phyloP scores from a whole-genome alignment of 2,888 invertebrate genomes.

The Branchellion lobata region DNA sequence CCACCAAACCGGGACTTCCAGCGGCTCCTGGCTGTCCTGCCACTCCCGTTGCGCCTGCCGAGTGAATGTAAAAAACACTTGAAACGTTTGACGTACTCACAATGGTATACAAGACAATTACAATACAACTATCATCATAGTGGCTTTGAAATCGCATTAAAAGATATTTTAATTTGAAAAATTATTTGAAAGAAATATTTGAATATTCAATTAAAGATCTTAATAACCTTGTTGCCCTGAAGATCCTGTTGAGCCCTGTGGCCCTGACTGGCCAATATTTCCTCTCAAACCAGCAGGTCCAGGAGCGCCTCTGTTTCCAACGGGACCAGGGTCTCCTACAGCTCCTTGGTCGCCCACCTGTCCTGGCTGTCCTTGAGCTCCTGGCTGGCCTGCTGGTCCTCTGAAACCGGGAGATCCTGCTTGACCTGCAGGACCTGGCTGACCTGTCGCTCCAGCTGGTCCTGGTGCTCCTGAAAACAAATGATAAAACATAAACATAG shows the following conservation, averaged over 20 bases:
- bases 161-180: too few species aligned
- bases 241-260: slow-evolving; percentile 41
- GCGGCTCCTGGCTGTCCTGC: slow-evolving; percentile 45
- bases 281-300: slow-evolving; percentile 40
- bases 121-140: too few species aligned
- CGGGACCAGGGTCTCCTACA: slow-evolving; percentile 17
- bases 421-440: slow-evolving; percentile 20
- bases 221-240: slow-evolving; percentile 40
- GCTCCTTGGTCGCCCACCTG: background rate
- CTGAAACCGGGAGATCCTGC: slow-evolving; percentile 17
- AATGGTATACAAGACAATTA: background rate
- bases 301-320: slow-evolving; percentile 28
- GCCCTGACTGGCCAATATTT: slow-evolving; percentile 37
- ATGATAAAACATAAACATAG: too few species aligned
- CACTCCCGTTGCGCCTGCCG: slow-evolving; percentile 42
- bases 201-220: background rate
- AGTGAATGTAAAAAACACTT: slow-evolving; percentile 22
- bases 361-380: slow-evolving; percentile 31
- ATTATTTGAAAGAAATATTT: background rate
- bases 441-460: slow-evolving; percentile 15
- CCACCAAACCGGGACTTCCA: slow-evolving; percentile 45
- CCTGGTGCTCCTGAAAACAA: background rate
- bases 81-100: background rate
- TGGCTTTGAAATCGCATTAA: too few species aligned
- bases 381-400: slow-evolving; percentile 28